These are phyloP conservation scores for Macaca mulatta DNA, from an alignment of 2,113 vertebrate species.

Conservation along the genomic window DNA sequence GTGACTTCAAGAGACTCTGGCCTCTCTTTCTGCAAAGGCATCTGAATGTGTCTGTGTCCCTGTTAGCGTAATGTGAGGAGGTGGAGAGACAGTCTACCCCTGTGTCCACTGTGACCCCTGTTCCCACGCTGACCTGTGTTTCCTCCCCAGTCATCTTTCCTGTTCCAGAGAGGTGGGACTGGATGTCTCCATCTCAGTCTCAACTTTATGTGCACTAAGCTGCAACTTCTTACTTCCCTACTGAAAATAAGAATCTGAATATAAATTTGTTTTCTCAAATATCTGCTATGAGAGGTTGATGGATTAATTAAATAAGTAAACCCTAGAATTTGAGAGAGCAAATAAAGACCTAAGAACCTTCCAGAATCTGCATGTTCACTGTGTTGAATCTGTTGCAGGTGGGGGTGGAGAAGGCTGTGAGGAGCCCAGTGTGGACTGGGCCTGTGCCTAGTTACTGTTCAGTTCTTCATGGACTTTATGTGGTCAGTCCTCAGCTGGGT, in stretches of 20 bases:
- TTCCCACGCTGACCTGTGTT: neutral
- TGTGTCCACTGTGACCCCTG: neutral
- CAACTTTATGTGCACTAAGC: neutral
- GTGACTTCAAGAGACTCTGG: neutral
- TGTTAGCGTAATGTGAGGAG: neutral
- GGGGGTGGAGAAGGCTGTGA: neutral
- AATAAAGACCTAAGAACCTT: neutral
- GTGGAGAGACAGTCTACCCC: too few species aligned
- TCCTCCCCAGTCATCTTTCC: neutral
- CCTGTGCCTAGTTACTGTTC: neutral
- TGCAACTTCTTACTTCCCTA: neutral
- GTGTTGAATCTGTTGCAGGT: neutral
- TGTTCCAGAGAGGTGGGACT: neutral
- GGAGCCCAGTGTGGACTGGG: fast-evolving
- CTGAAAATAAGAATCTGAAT: neutral
- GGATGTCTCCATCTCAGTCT: neutral
- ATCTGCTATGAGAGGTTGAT: too few species aligned
- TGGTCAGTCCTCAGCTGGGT: neutral
- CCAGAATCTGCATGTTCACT: neutral
- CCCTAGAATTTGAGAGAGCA: too few species aligned
- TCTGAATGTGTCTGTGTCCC: neutral
- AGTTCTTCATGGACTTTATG: neutral
- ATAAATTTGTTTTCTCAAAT: too few species aligned
- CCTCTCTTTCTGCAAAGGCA: neutral
- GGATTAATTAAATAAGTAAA: too few species aligned